A percentile compares a stretch with the other conserved stretches of the same genome.
These are phyloP conservation scores for Orthosia incerta DNA, from an alignment of 2,888 invertebrate genomes.

Conservation along the genomic window DNA sequence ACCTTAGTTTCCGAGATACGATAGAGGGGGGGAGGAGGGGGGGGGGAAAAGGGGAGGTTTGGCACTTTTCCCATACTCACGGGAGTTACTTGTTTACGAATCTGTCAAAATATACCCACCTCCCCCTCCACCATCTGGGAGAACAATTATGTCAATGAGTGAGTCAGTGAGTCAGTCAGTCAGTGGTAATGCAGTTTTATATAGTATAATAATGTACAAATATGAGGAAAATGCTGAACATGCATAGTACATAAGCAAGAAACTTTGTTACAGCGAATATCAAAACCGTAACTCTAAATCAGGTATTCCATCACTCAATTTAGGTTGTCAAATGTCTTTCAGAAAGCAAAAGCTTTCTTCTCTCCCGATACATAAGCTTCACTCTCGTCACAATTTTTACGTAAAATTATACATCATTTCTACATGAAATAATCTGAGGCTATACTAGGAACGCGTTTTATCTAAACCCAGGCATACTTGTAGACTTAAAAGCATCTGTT, in stretches of 20 bases:
- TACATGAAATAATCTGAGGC: slow-evolving; percentile 17
- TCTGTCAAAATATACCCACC: no score
- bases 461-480: slow-evolving; percentile 1
- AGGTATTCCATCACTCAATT: slow-evolving; percentile 43
- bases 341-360: slow-evolving; percentile 37
- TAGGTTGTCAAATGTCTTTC: slow-evolving; percentile 34
- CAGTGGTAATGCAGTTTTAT: no score
- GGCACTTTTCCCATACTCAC: no score
- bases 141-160: no score
- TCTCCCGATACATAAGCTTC: slow-evolving; percentile 8
- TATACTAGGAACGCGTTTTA: slow-evolving; percentile 28
- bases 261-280: not conserved
- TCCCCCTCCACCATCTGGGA: no score
- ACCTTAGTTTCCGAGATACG: no score
- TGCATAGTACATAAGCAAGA: not conserved
- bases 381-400: slow-evolving; percentile 16
- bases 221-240: not conserved
- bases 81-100: no score
- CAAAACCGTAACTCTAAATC: not conserved
- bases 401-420: slow-evolving; percentile 44
- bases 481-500: slow-evolving; percentile 31
- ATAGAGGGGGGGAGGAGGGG: no score
- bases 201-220: no score
- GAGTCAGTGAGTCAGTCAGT: no score
- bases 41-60: no score